These are phyloP conservation scores for Drosophila meridiana DNA, from an alignment of 2,888 invertebrate species.

Conservation along the genomic window DNA sequence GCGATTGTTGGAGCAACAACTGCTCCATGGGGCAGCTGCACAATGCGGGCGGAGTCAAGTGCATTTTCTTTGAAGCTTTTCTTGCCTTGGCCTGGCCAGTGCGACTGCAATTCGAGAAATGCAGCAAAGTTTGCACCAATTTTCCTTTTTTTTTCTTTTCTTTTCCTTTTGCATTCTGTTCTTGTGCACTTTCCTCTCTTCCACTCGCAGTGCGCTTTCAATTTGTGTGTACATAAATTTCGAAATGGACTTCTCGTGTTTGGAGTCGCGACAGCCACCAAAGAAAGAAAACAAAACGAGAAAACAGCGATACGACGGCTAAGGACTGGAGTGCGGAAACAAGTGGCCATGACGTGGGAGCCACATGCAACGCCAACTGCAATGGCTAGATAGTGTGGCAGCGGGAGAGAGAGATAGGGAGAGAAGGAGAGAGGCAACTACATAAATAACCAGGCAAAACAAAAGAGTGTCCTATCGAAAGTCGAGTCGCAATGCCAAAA, in stretches of 20 bases:
- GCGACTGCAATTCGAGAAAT: constrained; percentile 58
- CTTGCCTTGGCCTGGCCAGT: constrained; percentile 11
- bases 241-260: constrained; percentile 79
- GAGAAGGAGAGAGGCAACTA: constrained; percentile 41
- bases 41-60: constrained; percentile 44
- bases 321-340: constrained; percentile 62
- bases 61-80: constrained; percentile 41
- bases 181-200: constrained; percentile 29
- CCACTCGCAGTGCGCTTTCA: constrained; percentile 60
- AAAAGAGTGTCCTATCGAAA: constrained; percentile 66
- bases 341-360: constrained; percentile 51
- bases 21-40: constrained; percentile 20
- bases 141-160: constrained; percentile 20
- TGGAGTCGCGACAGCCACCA: constrained; percentile 49
- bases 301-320: constrained; percentile 35
- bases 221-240: constrained; percentile 80
- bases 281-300: constrained; percentile 33
- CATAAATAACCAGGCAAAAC: constrained; percentile 67
- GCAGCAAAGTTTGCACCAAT: constrained; percentile 50
- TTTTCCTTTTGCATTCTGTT: constrained; percentile 20
- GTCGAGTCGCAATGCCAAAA: constrained; percentile 50
- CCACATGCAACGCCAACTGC: constrained; percentile 3
- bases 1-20: constrained; percentile 28
- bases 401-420: neutral
- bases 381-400: constrained; percentile 54